These are phyloP conservation scores for Mongoloraphidia duomilia DNA, from an alignment of 2,888 invertebrate genomes.

Conservation along the genomic window DNA sequence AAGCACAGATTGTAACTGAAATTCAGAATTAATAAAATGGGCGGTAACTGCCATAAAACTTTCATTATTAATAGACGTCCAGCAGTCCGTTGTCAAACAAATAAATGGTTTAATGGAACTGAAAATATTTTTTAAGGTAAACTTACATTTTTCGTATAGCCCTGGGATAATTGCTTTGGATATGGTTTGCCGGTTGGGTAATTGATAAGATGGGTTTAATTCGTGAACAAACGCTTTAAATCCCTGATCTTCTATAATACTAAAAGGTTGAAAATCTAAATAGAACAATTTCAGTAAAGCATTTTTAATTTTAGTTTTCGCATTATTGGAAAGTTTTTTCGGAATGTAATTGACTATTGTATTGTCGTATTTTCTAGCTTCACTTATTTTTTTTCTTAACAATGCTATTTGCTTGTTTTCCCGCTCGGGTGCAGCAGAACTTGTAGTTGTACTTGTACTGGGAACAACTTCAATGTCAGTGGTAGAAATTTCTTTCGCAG, in stretches of 20 bases:
- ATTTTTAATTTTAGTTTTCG: too few relatives aligned
- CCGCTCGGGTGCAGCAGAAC: too few relatives aligned
- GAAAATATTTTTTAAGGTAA: not conserved
- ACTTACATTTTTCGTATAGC: not conserved
- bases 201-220: not conserved
- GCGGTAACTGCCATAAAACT: not conserved
- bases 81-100: not conserved
- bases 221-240: not conserved
- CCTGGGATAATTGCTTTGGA: not conserved
- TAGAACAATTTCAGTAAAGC: too few relatives aligned
- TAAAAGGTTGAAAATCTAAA: not conserved
- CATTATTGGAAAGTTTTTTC: too few relatives aligned
- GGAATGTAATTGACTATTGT: too few relatives aligned
- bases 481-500: too few relatives aligned
- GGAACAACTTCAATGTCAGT: too few relatives aligned
- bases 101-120: not conserved
- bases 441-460: too few relatives aligned
- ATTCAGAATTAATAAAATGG: not conserved
- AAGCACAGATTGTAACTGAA: not conserved
- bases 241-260: not conserved
- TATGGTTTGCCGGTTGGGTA: not conserved
- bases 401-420: too few relatives aligned
- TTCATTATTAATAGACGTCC: not conserved
- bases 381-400: too few relatives aligned
- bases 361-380: too few relatives aligned